Percentiles rank a stretch among this genome's conserved stretches.
phyloP scores from a whole-genome alignment of 2,113 vertebrate species.

The Paracanthobrama guichenoti region DNA sequence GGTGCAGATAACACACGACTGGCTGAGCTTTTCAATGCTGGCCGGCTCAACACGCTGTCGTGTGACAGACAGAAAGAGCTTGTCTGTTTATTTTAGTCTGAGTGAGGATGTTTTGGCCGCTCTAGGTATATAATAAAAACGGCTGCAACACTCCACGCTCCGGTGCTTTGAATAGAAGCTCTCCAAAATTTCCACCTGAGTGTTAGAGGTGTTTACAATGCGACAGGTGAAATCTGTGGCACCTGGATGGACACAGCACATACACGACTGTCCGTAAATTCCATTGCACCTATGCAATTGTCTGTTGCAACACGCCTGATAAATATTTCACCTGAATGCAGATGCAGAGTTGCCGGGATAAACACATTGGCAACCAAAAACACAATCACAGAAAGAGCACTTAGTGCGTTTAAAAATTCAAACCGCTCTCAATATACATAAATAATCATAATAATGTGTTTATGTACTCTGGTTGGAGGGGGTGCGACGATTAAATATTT shows the following conservation, averaged over 20 bases:
- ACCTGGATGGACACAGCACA: constrained; percentile 50
- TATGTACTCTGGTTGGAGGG: constrained; percentile 71
- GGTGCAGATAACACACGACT: constrained; percentile 68
- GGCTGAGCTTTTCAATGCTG: constrained; percentile 75
- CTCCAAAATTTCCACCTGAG: neutral
- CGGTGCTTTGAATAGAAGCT: neutral
- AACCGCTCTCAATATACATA: constrained; percentile 75
- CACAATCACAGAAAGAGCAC: constrained; percentile 71
- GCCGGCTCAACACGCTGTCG: constrained; percentile 63
- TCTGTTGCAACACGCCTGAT: constrained; percentile 62
- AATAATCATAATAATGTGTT: constrained; percentile 84
- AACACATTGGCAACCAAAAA: constrained; percentile 73
- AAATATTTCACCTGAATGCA: constrained; percentile 74
- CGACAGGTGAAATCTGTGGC: constrained; percentile 55
- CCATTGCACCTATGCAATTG: constrained; percentile 70
- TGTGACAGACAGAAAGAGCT: constrained; percentile 70
- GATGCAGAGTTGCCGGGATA: constrained; percentile 68
- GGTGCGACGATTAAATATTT: constrained; percentile 74
- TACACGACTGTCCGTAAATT: constrained; percentile 68
- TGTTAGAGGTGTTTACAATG: constrained; percentile 64
- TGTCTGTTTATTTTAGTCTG: constrained; percentile 69
- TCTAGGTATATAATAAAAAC: constrained; percentile 38
- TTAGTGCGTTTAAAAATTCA: constrained; percentile 75
- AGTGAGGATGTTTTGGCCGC: constrained; percentile 61
- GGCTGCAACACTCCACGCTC: constrained; percentile 7